A percentile compares a stretch with the other conserved stretches of the same genome.
Evolutionary conservation across 2,888 invertebrate genomes (phyloP).

Genomic region (Drepanosiphum platanoidis): DNA sequence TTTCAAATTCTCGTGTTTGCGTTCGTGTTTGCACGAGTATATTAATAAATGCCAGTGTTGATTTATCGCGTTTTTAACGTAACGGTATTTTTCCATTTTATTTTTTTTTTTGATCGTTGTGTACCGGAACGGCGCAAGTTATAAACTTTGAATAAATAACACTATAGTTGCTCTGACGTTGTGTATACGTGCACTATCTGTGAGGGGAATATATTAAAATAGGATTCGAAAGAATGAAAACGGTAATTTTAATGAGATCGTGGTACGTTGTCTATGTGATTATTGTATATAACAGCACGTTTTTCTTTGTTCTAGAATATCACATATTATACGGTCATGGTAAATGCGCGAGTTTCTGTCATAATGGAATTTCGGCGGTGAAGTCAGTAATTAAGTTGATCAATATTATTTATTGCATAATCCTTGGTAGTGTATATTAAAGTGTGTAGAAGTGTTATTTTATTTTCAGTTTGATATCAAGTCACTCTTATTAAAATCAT

Average conservation of each 20-base stretch:
- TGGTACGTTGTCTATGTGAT: not conserved
- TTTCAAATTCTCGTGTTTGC: too few relatives aligned
- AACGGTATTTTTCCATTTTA: not conserved
- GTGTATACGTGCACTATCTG: not conserved
- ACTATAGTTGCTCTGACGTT: not conserved
- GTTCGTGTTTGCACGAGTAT: too few relatives aligned
- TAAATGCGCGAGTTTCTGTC: not conserved
- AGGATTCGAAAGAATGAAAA: not conserved
- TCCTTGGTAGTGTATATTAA: too few relatives aligned
- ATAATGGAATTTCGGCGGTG: not conserved
- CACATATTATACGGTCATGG: too few relatives aligned
- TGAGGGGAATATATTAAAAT: not conserved
- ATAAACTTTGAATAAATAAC: not conserved
- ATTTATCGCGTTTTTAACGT: not conserved
- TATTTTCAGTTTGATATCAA: too few relatives aligned
- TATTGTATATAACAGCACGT: not conserved
- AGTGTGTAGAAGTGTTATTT: too few relatives aligned
- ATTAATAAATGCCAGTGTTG: not conserved
- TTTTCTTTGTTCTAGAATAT: not conserved
- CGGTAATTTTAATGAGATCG: not conserved
- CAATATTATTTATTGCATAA: not conserved
- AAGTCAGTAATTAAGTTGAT: not conserved
- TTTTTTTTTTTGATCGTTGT: not conserved
- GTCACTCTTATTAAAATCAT: too few relatives aligned
- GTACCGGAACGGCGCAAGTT: not conserved